phyloP scores from a whole-genome alignment of 2,113 vertebrate genomes.

The Phalacrocorax pelagicus region DNA sequence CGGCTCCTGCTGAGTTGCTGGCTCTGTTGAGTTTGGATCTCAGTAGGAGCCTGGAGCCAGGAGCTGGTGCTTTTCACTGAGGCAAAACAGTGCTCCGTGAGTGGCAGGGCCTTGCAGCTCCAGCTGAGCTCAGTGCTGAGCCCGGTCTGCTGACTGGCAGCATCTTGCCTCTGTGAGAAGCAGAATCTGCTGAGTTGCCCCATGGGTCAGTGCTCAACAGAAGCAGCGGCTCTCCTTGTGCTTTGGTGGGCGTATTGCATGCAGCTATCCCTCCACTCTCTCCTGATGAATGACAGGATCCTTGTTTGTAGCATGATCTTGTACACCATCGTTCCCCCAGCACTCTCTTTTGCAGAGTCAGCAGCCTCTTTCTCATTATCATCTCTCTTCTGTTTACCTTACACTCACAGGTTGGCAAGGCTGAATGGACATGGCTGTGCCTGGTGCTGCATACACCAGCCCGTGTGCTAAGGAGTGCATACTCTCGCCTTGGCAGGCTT shows the following conservation, averaged over 20 bases:
- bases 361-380: neutral
- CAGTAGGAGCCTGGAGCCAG: neutral
- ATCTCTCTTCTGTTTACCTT: neutral
- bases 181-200: neutral
- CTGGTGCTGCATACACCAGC: neutral
- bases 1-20: neutral
- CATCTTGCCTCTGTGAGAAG: neutral
- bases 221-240: neutral
- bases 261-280: neutral
- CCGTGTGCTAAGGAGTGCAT: fast-evolving
- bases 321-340: fast-evolving
- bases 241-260: fast-evolving
- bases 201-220: neutral
- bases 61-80: neutral
- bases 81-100: neutral
- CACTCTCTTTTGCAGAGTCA: neutral
- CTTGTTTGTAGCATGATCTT: neutral
- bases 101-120: neutral
- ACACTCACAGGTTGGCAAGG: neutral
- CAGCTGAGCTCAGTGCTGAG: neutral
- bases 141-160: neutral
- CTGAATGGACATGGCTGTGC: neutral
- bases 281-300: neutral
- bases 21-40: neutral
- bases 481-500: neutral